Conservation (phyloP, 2,113 vertebrate species). For the Leucopternis melanops region DNA sequence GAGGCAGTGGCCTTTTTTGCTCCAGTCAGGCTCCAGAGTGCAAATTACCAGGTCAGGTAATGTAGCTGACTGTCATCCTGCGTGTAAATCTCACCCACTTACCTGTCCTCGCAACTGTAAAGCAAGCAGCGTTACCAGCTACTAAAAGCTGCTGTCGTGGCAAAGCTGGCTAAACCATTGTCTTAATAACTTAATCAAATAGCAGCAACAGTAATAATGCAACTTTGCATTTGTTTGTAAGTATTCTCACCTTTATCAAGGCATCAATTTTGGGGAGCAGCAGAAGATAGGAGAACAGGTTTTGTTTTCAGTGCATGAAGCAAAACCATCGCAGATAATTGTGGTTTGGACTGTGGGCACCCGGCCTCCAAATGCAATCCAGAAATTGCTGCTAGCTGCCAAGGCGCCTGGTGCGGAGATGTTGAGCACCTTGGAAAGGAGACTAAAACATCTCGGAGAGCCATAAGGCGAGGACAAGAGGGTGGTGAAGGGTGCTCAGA, state of each 20-base stretch:
- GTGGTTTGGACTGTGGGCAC: background rate
- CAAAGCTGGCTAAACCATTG: slow-evolving; percentile 7
- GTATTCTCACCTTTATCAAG: background rate
- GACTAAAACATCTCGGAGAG: background rate
- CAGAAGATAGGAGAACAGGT: background rate
- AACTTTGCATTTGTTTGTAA: background rate
- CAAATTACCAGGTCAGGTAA: background rate
- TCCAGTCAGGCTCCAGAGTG: background rate
- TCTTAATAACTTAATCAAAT: background rate
- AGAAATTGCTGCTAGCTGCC: background rate
- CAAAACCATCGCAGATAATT: background rate
- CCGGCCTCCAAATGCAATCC: background rate
- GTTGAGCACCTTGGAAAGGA: background rate
- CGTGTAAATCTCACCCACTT: background rate
- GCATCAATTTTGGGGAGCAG: background rate
- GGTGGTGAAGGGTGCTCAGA: background rate
- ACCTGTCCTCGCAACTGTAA: background rate
- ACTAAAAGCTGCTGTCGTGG: background rate
- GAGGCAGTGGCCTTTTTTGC: background rate
- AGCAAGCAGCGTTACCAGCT: background rate
- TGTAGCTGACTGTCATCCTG: background rate
- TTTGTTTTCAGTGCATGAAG: background rate
- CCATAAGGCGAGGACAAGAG: background rate
- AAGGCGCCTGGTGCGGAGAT: background rate
- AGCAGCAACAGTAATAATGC: background rate